phyloP scores from a whole-genome alignment of 1,140 invertebrate species.

The Riptortus pedestris region DNA sequence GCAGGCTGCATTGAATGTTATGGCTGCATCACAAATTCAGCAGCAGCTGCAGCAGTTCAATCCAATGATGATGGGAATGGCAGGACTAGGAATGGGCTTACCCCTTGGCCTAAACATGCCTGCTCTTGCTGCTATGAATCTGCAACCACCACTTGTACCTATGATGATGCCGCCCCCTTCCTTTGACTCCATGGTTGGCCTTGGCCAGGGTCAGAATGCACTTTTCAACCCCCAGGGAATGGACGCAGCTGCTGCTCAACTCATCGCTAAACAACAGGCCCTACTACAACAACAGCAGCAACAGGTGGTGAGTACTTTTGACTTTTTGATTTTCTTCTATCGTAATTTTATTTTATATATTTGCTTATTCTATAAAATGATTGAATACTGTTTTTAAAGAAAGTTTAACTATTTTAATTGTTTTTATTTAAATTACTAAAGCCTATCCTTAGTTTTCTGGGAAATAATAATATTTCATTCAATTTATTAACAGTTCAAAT shows the following conservation, averaged over 20 bases:
- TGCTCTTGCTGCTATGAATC: constrained; percentile 74
- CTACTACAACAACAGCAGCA: constrained; percentile 55
- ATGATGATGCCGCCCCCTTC: constrained; percentile 79
- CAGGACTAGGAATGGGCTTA: constrained; percentile 55
- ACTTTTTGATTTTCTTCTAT: too few species aligned
- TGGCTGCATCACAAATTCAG: constrained; percentile 67
- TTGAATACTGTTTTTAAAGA: not conserved
- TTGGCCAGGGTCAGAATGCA: constrained; percentile 37
- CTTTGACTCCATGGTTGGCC: constrained; percentile 51
- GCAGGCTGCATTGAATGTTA: constrained; percentile 74
- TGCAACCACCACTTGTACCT: constrained; percentile 75
- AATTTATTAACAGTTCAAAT: too few species aligned
- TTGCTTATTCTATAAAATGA: not conserved
- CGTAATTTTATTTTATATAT: constrained; percentile 10
- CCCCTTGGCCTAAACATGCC: constrained; percentile 72
- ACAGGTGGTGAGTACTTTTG: constrained; percentile 39
- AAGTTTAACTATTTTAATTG: not conserved
- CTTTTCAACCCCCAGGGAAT: constrained; percentile 35
- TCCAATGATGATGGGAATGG: constrained; percentile 67
- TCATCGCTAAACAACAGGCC: constrained; percentile 57
- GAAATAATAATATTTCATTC: too few species aligned
- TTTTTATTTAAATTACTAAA: constrained; percentile 3
- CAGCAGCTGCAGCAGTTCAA: constrained; percentile 68
- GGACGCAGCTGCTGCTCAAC: constrained; percentile 37
- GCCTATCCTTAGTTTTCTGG: too few species aligned